phyloP scores from a whole-genome alignment of 2,888 invertebrate genomes.

The Cylloceria caligata region DNA sequence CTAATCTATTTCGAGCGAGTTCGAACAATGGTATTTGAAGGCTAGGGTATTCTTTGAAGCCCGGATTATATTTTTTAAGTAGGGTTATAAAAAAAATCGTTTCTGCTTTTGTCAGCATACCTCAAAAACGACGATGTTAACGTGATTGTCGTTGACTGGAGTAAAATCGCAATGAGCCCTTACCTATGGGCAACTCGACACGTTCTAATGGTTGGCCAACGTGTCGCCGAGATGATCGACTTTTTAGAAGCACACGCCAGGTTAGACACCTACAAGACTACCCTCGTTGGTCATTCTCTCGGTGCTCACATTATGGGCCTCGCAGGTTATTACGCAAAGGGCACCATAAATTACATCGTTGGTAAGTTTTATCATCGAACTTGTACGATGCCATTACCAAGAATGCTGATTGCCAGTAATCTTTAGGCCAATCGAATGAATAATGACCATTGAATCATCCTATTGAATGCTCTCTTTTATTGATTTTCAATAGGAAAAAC shows the following conservation, averaged over 20 bases:
- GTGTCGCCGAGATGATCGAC: conserved; percentile 75
- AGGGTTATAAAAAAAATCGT: no score
- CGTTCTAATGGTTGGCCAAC: conserved; percentile 72
- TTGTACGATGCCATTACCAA: neutral
- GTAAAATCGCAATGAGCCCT: conserved; percentile 66
- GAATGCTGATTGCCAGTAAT: neutral
- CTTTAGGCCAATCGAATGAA: neutral
- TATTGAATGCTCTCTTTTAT: neutral
- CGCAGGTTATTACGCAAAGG: conserved; percentile 72
- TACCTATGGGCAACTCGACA: conserved; percentile 72
- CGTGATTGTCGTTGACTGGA: conserved; percentile 80
- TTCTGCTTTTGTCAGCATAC: conserved; percentile 72
- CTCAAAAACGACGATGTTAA: conserved; percentile 76
- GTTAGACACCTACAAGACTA: conserved; percentile 68
- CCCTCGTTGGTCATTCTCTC: conserved; percentile 79
- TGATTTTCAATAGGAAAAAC: neutral
- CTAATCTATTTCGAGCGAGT: no score
- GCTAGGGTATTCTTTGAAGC: no score
- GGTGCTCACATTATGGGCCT: conserved; percentile 80
- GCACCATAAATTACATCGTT: conserved; percentile 72
- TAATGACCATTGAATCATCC: no score
- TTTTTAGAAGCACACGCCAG: conserved; percentile 74
- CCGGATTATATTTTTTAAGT: no score
- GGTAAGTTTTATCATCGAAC: conserved; percentile 71
- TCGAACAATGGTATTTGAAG: no score